These are phyloP conservation scores for Tromatobia lineatoria DNA, from an alignment of 2,888 invertebrate genomes.

Conservation along the genomic window DNA sequence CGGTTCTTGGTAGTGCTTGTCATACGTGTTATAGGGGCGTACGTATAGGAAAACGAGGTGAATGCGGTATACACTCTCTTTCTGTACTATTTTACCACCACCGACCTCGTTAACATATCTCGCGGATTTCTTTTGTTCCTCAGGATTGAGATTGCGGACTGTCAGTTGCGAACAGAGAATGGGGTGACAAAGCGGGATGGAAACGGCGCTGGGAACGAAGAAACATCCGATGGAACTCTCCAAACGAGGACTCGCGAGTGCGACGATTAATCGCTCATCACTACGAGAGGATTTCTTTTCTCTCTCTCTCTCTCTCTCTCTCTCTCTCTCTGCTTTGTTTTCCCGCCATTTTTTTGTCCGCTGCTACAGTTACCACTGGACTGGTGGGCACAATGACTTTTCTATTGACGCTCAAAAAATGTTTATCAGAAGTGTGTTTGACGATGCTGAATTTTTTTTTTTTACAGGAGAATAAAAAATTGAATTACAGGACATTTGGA, in stretches of 20 bases:
- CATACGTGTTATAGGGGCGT: neutral
- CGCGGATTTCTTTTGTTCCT: constrained; percentile 63
- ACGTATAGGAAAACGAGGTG: constrained; percentile 10
- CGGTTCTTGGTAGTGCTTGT: constrained; percentile 13
- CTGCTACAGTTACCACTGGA: neutral
- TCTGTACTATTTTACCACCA: constrained; percentile 19
- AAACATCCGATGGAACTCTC: constrained; percentile 41
- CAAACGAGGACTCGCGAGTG: constrained; percentile 34
- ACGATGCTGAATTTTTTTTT: neutral
- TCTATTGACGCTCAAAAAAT: neutral
- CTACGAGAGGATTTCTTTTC: constrained; percentile 7
- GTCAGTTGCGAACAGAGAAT: constrained; percentile 6
- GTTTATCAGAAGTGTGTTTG: neutral
- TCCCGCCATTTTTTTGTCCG: neutral
- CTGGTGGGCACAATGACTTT: neutral
- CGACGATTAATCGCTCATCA: constrained; percentile 53
- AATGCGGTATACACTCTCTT: constrained; percentile 27
- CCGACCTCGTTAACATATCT: constrained; percentile 63
- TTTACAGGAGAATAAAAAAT: neutral
- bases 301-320: neutral
- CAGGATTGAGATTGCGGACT: constrained; percentile 23
- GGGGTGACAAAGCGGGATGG: constrained; percentile 25
- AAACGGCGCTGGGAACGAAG: constrained; percentile 41
- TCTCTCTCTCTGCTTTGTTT: neutral
- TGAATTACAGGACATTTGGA: neutral